These are phyloP conservation scores for Ammospiza maritima DNA, from an alignment of 2,797 vertebrate genomes.

Conservation along the genomic window DNA sequence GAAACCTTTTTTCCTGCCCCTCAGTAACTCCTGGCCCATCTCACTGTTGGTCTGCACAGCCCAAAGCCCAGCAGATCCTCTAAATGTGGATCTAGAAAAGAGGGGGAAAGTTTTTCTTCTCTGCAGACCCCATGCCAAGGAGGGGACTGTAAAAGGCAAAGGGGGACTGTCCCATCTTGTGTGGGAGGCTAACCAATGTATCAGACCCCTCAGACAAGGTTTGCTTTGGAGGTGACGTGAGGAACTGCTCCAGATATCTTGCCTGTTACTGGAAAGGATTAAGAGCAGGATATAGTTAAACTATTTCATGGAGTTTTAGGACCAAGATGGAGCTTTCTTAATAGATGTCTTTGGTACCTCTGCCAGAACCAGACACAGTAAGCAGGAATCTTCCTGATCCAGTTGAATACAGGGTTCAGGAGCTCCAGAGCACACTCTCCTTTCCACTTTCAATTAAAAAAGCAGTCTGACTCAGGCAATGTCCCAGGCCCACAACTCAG, in stretches of 20 bases:
- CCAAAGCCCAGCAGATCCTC: neutral
- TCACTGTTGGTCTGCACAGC: neutral
- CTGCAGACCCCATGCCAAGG: neutral
- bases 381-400: neutral
- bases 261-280: neutral
- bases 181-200: neutral
- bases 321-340: neutral
- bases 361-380: neutral
- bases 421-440: neutral
- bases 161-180: neutral
- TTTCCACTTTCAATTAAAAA: neutral
- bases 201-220: neutral
- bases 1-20: neutral
- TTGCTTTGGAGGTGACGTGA: neutral
- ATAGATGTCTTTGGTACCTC: neutral
- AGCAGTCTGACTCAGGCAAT: neutral
- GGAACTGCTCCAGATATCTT: neutral
- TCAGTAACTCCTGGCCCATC: neutral
- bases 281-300: neutral
- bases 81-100: neutral
- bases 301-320: neutral
- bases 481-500: neutral
- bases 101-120: neutral
- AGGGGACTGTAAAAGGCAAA: rapidly evolving
- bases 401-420: neutral